Base-by-base conservation (phyloP, 2,113 vertebrate genomes). In the Malurus cyaneus region DNA sequence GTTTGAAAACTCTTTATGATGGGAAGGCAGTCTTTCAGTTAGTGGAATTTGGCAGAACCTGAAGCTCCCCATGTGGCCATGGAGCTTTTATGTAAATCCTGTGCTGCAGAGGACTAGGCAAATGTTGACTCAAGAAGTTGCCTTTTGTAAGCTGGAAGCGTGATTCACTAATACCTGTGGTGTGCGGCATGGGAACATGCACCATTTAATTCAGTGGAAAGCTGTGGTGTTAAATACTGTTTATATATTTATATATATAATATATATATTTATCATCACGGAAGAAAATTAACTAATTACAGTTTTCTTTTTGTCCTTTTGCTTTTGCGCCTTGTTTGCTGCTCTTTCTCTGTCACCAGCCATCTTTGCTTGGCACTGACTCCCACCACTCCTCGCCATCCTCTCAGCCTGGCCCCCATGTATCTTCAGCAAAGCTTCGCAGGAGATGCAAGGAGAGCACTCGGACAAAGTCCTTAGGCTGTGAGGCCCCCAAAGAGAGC, bases 271-370 rank as follows among this genome's bases (percentile, higher is more conserved):
- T 96, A 89, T 94, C 82, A 69, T 70, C 96, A 85, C 52, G 0
- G 94, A 97, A 98, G 97, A 95, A 98, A 98, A 98, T 98, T 98
- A 97, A 99, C 99, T 99, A 99, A 99, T 98, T 96, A 97, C 98
- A 98, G 98, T 98, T 98, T 99, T 98, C 98, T 99, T 99, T 98
- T 99, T 98, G 98, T 98, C 98, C 98, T 98, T 98, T 98, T 98
- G 98, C 98, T 98, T 98, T 97, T 97, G 98, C 97, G 98, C 97
- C 98, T 98, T 96, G 98, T 98, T 98, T 86, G 97, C 98, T 92
- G 97, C 97, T 97, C 97, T 97, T 96, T 93, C 93, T 96, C 92
- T 94, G 87, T 92, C 97, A 97, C 98, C 96, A 98, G 98, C 97
- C 98, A 90, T 91, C 96, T 92, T 95, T 97, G 93, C 98, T 98